Conservation (phyloP, 2,888 invertebrate genomes). For the Pedicia rivosa region DNA sequence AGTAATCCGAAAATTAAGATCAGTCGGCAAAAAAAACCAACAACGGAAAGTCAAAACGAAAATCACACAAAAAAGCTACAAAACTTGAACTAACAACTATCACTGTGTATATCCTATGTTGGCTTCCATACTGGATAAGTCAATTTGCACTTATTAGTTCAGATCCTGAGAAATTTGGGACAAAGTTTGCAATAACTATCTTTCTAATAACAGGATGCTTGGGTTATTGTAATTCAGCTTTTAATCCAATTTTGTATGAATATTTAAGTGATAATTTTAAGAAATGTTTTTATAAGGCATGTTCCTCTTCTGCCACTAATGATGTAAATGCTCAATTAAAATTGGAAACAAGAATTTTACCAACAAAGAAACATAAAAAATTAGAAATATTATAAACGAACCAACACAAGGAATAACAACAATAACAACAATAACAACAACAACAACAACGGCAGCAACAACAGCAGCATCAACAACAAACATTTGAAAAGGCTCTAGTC, state of each 20-base stretch:
- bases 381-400: too few relatives aligned
- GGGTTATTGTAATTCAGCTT: constrained; percentile 55
- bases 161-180: constrained; percentile 40
- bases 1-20: constrained; percentile 63
- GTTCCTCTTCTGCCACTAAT: constrained; percentile 63
- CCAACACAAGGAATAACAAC: too few relatives aligned
- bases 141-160: constrained; percentile 61
- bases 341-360: constrained; percentile 34
- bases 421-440: too few relatives aligned
- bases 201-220: constrained; percentile 65
- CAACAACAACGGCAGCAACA: too few relatives aligned
- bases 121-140: constrained; percentile 64
- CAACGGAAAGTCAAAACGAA: constrained; percentile 67
- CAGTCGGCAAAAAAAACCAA: constrained; percentile 63
- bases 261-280: constrained; percentile 79
- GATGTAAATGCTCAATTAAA: constrained; percentile 51
- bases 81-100: constrained; percentile 71
- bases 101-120: constrained; percentile 70
- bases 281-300: constrained; percentile 74
- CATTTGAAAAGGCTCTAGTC: too few relatives aligned
- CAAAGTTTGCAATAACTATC: constrained; percentile 47
- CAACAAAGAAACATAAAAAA: too few relatives aligned
- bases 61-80: constrained; percentile 67
- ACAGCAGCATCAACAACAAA: too few relatives aligned
- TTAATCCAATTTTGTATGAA: constrained; percentile 74